Evolutionary conservation across 1,140 invertebrate species (phyloP).

Genomic region (Drosophila sturtevanti): DNA sequence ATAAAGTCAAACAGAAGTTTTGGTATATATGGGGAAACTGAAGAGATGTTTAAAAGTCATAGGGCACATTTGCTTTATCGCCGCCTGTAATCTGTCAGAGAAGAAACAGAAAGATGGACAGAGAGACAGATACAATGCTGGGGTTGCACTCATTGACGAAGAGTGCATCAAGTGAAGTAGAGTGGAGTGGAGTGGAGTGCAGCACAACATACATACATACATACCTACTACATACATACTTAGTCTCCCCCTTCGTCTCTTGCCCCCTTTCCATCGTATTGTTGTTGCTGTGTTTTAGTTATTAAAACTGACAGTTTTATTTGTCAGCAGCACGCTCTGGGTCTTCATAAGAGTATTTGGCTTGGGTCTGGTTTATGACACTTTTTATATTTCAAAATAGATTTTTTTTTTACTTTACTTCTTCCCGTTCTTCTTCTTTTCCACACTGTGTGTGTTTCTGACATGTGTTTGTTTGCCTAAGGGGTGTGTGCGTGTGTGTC

Average conservation of each 20-base stretch:
- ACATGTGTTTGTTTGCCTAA: conserved; percentile 63
- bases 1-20: conserved; percentile 42
- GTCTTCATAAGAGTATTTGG: conserved; percentile 17
- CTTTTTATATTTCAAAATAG: conserved; percentile 59
- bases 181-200: conserved; percentile 52
- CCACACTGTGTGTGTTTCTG: conserved; percentile 42
- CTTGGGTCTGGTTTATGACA: conserved; percentile 64
- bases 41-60: conserved; percentile 7
- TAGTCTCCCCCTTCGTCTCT: neutral
- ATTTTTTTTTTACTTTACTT: conserved; percentile 43
- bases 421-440: neutral
- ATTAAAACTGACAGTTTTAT: conserved; percentile 81
- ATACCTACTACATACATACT: neutral
- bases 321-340: conserved; percentile 60
- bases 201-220: neutral
- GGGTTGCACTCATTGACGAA: conserved; percentile 43
- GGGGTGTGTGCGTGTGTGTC: neutral
- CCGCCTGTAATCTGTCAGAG: conserved; percentile 76
- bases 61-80: conserved; percentile 54
- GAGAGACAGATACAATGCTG: conserved; percentile 12
- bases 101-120: conserved; percentile 31
- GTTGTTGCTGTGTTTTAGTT: conserved; percentile 59
- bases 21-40: conserved; percentile 11
- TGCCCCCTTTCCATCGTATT: conserved; percentile 6
- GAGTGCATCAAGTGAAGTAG: conserved; percentile 57